These are phyloP conservation scores for Physeter macrocephalus DNA, from an alignment of 2,113 vertebrate genomes.

Conservation along the genomic window DNA sequence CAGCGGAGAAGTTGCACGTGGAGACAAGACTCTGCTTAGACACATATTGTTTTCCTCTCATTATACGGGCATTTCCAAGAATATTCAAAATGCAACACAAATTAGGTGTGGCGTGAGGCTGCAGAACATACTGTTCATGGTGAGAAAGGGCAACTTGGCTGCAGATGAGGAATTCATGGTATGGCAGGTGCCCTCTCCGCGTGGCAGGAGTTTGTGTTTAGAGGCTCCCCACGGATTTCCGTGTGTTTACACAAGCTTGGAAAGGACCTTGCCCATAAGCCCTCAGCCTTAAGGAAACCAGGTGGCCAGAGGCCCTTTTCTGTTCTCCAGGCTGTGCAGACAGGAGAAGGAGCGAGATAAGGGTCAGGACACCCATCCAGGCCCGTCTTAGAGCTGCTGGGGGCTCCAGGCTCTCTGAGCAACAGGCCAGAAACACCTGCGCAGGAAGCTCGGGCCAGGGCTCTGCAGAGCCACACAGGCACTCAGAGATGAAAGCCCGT, in stretches of 20 bases:
- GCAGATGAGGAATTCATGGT: background rate
- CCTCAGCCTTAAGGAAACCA: background rate
- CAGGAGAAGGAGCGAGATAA: background rate
- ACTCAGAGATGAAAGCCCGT: background rate
- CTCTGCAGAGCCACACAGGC: fast-evolving
- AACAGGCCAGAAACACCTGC: background rate
- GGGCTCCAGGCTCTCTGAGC: background rate
- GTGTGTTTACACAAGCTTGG: background rate
- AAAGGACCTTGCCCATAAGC: background rate
- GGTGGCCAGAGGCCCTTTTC: background rate
- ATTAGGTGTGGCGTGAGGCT: background rate
- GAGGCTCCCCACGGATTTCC: background rate
- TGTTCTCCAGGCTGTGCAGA: background rate
- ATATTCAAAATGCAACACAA: conserved; percentile 53
- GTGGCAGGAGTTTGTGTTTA: background rate
- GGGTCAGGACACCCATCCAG: background rate
- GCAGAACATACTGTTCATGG: background rate
- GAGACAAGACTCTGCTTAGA: conserved; percentile 13
- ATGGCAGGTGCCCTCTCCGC: background rate
- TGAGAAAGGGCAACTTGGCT: background rate
- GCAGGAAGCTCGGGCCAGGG: background rate
- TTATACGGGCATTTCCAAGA: conserved; percentile 60
- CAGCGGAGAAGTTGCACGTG: background rate
- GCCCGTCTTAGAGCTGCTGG: background rate
- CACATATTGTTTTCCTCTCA: conserved; percentile 32